Base-by-base conservation (phyloP, 1,140 invertebrate genomes). In the Notospermus geniculatus region DNA sequence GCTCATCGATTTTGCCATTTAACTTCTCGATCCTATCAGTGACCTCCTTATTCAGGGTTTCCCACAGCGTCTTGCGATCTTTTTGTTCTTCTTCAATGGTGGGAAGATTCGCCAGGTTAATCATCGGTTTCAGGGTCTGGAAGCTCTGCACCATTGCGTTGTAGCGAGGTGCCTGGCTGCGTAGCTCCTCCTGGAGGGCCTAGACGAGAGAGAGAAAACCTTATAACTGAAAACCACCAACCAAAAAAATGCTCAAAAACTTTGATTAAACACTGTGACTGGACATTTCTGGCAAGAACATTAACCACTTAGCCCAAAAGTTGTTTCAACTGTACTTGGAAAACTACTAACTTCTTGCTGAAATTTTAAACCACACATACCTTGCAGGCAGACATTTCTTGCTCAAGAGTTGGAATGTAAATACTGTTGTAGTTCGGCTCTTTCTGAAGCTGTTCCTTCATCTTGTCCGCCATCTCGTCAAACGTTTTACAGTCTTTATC, bases 61-160 rank as follows among this genome's bases (percentile, higher is more conserved):
- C 86, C 91, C 91, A 97, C 23, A 87, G 88, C 2, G 80, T 81
- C 9, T 92, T 88, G 13, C 95, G 80, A 77, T 88, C 89, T 65
- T 93, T 89, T 55, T 77, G 71, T 59, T 70, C 68, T 9, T 62
- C 66, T 41, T 73, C 69, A 2, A 80, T 62, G 17, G 67, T 64
- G 39, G 66, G 60, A 4, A 70, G 59, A 4, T 74, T 75, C 9
- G 72, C 72, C 25, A 72, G 72, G 50, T 64, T 73, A 25, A 74
- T 69, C 62, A 73, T 69, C 32, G 69, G 69, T 62, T 71, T 69
- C 1, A 78, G 66, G 54, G 75, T 70, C 50, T 77, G 72, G 68
- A 71, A 74, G 45, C 72, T 72, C 19, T 69, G 62, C 25, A 73
- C 67, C 36, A 78, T 53, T 1, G 69, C 65, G 54, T 70, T 73